Conservation (phyloP, 2,113 vertebrate species). For the Lonchura striata region DNA sequence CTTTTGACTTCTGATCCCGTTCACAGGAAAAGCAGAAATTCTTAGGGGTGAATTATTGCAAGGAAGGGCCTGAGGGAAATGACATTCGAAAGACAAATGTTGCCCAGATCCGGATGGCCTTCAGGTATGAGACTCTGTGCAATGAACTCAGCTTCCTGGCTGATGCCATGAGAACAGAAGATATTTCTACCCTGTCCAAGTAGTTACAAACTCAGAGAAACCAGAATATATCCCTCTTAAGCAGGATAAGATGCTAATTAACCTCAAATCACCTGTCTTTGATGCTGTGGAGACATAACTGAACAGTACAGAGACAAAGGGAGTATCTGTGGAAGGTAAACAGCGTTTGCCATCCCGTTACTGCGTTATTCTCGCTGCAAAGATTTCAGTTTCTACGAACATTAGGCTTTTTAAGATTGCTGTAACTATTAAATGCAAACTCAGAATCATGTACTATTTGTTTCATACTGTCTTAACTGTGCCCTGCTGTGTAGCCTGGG, state of each 20-base stretch:
- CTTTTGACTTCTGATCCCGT: background rate
- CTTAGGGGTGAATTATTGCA: constrained; percentile 87
- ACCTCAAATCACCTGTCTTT: background rate
- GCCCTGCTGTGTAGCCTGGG: background rate
- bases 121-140: constrained; percentile 89
- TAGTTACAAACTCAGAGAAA: constrained; percentile 52
- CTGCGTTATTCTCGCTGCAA: background rate
- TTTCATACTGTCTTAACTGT: background rate
- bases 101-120: constrained; percentile 95
- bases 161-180: constrained; percentile 86
- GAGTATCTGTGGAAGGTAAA: background rate
- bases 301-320: background rate
- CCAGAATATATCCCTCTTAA: background rate
- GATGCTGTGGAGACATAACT: background rate
- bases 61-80: constrained; percentile 92
- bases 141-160: constrained; percentile 95
- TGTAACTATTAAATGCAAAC: constrained; percentile 17
- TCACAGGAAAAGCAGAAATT: constrained; percentile 94
- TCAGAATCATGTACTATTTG: background rate
- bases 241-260: background rate
- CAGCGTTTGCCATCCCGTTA: background rate
- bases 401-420: background rate
- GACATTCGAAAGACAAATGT: constrained; percentile 95
- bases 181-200: constrained; percentile 53
- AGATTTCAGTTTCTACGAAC: background rate